These are phyloP conservation scores for Suillia variegata DNA, from an alignment of 2,888 invertebrate genomes.

Conservation along the genomic window DNA sequence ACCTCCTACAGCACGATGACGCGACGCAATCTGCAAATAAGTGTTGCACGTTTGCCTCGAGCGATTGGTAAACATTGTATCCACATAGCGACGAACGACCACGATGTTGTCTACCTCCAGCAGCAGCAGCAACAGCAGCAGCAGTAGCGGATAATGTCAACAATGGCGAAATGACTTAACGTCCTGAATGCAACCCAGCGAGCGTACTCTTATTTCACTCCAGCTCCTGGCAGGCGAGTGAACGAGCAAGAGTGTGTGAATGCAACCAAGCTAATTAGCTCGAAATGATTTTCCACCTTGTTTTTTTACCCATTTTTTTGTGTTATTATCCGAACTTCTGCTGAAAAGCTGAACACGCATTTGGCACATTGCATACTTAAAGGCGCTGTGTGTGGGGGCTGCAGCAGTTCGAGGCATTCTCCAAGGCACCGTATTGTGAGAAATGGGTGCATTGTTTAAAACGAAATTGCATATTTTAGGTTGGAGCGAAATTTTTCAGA, in stretches of 20 bases:
- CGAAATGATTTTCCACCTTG: constrained; percentile 10
- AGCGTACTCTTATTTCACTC: not conserved
- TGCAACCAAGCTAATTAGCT: constrained; percentile 10
- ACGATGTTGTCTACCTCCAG: not conserved
- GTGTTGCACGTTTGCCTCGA: constrained; percentile 7
- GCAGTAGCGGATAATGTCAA: not conserved
- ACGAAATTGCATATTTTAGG: too few species aligned
- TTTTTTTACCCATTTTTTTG: not conserved
- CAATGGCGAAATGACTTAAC: not conserved
- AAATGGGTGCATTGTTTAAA: too few species aligned
- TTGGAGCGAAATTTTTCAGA: too few species aligned
- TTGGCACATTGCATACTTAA: too few species aligned
- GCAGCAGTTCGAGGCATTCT: too few species aligned
- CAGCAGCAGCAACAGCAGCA: not conserved
- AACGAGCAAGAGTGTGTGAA: not conserved
- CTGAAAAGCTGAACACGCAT: not conserved
- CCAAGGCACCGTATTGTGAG: too few species aligned
- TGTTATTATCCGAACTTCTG: not conserved
- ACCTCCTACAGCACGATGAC: too few species aligned
- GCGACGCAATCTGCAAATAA: constrained; percentile 19
- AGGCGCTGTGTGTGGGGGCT: too few species aligned
- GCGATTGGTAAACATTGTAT: constrained; percentile 13
- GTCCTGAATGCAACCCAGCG: not conserved
- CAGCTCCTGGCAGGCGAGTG: too few species aligned
- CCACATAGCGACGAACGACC: not conserved